phyloP scores from a whole-genome alignment of 2,113 vertebrate species.

The Mesocricetus auratus region DNA sequence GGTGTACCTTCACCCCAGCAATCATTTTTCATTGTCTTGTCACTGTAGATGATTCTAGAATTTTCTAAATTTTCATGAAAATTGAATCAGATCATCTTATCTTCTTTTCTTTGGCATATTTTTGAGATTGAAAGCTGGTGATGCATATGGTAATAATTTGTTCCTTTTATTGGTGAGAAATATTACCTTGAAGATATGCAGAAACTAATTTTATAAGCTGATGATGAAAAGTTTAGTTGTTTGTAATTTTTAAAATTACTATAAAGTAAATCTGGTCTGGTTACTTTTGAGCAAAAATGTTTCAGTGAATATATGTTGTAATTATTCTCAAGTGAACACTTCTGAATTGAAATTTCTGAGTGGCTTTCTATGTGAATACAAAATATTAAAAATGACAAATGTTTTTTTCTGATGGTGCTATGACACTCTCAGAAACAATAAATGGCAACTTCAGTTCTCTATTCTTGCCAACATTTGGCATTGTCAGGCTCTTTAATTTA shows the following conservation, averaged over 20 bases:
- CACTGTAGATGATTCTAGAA: background rate
- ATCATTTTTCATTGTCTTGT: background rate
- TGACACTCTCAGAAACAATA: background rate
- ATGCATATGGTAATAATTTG: background rate
- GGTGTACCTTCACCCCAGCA: background rate
- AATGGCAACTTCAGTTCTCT: background rate
- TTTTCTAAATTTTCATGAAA: background rate
- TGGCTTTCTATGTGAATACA: background rate
- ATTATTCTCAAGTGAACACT: background rate
- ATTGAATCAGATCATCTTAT: background rate
- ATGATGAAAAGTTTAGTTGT: background rate
- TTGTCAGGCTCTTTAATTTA: background rate
- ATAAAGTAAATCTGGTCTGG: background rate
- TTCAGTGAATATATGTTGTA: background rate
- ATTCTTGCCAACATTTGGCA: background rate
- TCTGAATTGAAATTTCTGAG: background rate
- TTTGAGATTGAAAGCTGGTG: background rate
- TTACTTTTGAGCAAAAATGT: background rate
- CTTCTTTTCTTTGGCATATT: background rate
- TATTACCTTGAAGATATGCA: background rate
- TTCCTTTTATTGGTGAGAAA: constrained; percentile 6
- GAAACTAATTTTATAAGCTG: background rate
- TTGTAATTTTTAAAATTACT: background rate
- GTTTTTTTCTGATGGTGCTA: background rate
- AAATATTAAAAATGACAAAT: background rate